Conservation (phyloP, 2,888 invertebrate species). For the Bombylius major region DNA sequence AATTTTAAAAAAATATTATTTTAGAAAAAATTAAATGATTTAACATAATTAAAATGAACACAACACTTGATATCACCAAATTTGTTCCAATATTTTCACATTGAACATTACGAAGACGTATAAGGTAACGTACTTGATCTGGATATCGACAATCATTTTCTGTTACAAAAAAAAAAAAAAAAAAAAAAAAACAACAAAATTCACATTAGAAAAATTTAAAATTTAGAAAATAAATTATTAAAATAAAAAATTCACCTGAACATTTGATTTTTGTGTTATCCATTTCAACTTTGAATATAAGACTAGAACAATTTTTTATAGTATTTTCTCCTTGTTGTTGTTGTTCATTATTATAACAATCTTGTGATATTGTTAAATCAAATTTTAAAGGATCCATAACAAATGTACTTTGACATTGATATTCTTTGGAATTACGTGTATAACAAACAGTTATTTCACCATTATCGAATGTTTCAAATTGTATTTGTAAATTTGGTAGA, state of each 20-base stretch:
- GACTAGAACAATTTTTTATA: slow-evolving; percentile 39
- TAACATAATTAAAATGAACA: background rate
- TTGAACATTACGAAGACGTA: slow-evolving; percentile 39
- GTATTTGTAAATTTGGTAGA: slow-evolving; percentile 18
- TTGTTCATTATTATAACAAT: slow-evolving; percentile 15
- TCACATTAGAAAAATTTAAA: background rate
- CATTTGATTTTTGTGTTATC: slow-evolving; percentile 42
- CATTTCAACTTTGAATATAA: slow-evolving; percentile 42
- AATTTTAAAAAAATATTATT: too few relatives aligned
- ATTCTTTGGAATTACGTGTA: slow-evolving; percentile 36
- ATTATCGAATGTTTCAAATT: slow-evolving; percentile 43
- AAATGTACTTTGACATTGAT: slow-evolving; percentile 39
- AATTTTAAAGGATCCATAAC: slow-evolving; percentile 38
- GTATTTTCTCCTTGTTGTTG: too few relatives aligned
- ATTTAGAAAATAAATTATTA: background rate
- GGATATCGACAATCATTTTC: slow-evolving; percentile 54
- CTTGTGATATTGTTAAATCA: slow-evolving; percentile 40
- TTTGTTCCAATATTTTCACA: slow-evolving; percentile 23
- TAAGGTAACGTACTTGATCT: slow-evolving; percentile 48
- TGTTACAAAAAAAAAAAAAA: slow-evolving; percentile 24
- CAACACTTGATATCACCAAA: background rate
- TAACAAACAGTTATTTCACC: slow-evolving; percentile 45
- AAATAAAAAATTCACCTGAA: slow-evolving; percentile 38
- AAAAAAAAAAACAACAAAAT: background rate
- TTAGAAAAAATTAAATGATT: background rate